Evolutionary conservation across 2,113 vertebrate species (phyloP).

Genomic region (Callipepla californica): DNA sequence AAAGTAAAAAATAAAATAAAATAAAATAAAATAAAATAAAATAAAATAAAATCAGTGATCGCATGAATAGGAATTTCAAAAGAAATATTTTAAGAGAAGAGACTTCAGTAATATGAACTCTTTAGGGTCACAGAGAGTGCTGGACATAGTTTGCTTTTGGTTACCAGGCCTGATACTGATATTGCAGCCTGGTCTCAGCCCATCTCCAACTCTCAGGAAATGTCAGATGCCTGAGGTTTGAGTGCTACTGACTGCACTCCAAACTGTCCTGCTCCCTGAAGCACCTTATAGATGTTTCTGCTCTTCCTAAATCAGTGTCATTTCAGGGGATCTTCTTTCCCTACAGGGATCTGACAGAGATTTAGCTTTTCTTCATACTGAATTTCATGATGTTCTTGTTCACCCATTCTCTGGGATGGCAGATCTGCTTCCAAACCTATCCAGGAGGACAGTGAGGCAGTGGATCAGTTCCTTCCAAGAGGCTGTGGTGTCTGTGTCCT

Average conservation of each 20-base stretch:
- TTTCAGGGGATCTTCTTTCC: no score
- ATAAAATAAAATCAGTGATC: no score
- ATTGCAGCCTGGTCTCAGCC: neutral
- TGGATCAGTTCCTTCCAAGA: neutral
- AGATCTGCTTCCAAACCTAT: neutral
- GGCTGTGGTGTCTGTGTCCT: rapidly evolving
- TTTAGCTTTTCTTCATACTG: no score
- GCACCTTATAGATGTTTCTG: no score
- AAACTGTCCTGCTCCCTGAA: neutral
- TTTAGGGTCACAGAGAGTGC: neutral
- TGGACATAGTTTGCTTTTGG: neutral
- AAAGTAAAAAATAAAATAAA: no score
- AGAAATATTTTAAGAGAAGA: no score
- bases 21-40: no score
- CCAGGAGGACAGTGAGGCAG: rapidly evolving
- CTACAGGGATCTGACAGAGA: no score
- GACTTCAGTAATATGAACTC: neutral
- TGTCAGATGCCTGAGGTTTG: neutral
- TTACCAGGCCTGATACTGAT: neutral
- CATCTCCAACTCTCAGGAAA: neutral
- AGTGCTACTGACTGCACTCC: neutral
- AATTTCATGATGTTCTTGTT: no score
- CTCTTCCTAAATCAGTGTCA: no score
- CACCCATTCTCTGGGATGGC: no score
- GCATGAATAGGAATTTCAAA: no score